These are phyloP conservation scores for Phyto melanocephala DNA, from an alignment of 2,888 invertebrate genomes.

Conservation along the genomic window DNA sequence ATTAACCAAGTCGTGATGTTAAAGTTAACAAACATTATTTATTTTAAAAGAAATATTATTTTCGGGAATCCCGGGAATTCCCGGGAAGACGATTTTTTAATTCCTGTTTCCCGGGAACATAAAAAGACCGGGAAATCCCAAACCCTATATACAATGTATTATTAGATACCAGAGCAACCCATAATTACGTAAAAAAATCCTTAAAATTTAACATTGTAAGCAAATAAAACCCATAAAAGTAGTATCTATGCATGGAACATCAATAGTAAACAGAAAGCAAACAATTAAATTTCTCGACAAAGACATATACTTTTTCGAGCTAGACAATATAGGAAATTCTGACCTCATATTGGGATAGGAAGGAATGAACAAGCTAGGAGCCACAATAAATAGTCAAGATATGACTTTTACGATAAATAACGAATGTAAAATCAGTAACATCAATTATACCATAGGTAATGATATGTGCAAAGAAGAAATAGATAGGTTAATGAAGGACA, in stretches of 20 bases:
- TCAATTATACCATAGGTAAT: conserved; percentile 18
- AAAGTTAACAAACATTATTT: too few species aligned
- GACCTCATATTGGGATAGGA: too few species aligned
- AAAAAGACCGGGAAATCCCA: too few species aligned
- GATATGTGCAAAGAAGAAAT: conserved; percentile 3
- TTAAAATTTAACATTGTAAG: not conserved
- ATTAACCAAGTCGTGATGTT: too few species aligned
- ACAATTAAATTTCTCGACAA: conserved; percentile 15
- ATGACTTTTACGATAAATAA: not conserved
- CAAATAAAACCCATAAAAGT: conserved; percentile 12
- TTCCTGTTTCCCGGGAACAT: too few species aligned
- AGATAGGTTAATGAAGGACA: not conserved
- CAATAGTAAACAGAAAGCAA: conserved; percentile 4
- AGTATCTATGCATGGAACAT: conserved; percentile 4
- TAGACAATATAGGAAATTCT: not conserved
- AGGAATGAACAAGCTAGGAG: not conserved
- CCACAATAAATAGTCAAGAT: not conserved
- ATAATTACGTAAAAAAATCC: conserved; percentile 12
- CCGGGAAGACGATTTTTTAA: too few species aligned
- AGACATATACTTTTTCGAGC: conserved; percentile 12
- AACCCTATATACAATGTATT: conserved; percentile 16
- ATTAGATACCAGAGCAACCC: conserved; percentile 32
- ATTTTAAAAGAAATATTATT: too few species aligned
- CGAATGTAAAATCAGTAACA: not conserved
- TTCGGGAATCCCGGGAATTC: too few species aligned